phyloP scores from a whole-genome alignment of 2,113 vertebrate genomes.

The Chamaetylas fuelleborni region DNA sequence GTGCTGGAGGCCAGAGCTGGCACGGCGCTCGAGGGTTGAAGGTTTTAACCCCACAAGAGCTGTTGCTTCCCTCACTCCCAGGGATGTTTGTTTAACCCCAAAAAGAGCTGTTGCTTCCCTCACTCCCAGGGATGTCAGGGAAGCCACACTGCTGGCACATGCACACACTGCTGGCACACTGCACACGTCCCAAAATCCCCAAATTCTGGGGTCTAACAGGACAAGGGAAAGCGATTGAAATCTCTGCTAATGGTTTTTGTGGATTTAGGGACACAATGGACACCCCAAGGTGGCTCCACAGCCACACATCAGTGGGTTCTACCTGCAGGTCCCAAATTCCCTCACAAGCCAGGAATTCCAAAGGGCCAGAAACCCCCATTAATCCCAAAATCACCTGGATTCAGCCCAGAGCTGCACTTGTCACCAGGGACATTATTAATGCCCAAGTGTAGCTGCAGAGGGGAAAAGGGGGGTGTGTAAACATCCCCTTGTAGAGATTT shows the following conservation, averaged over 20 bases:
- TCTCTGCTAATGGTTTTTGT: background rate
- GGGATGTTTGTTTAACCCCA: background rate
- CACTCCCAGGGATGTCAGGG: background rate
- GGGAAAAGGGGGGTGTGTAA: background rate
- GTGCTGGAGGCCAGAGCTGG: background rate
- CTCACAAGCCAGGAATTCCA: background rate
- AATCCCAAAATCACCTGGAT: background rate
- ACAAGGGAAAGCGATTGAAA: background rate
- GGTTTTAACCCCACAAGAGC: background rate
- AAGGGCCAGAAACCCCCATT: background rate
- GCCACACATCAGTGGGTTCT: accelerated
- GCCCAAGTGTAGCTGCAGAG: background rate
- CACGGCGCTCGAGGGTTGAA: background rate
- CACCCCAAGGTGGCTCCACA: background rate
- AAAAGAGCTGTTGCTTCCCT: background rate
- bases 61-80: background rate
- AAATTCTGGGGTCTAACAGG: background rate
- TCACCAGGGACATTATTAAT: background rate
- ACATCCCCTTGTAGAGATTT: accelerated
- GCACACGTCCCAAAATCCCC: background rate
- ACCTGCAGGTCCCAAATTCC: background rate
- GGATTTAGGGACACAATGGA: background rate
- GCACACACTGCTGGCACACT: background rate
- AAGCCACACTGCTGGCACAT: too few relatives aligned
- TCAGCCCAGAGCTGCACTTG: background rate